A percentile compares a stretch with the other conserved stretches of the same genome.
Conservation (phyloP, 2,888 invertebrate genomes). For the Drosophila monieri region DNA sequence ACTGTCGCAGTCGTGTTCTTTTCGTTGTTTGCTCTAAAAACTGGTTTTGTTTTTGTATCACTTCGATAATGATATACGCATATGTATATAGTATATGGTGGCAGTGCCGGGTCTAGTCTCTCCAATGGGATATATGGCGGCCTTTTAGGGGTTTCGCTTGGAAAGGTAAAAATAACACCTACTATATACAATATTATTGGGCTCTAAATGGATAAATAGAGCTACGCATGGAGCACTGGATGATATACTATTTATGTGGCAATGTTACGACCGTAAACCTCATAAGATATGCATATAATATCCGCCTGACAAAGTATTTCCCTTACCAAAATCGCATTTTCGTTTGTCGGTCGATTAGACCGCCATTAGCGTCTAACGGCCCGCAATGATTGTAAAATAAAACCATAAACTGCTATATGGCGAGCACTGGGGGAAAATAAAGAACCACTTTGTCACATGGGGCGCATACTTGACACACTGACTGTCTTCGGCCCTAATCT, state of each 20-base stretch:
- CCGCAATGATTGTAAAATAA: constrained; percentile 46
- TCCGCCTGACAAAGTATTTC: constrained; percentile 26
- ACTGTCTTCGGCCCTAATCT: background rate
- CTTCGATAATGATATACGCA: constrained; percentile 1
- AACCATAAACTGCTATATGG: constrained; percentile 11
- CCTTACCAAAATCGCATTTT: constrained; percentile 24
- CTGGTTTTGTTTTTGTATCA: constrained; percentile 2
- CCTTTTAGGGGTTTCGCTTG: background rate
- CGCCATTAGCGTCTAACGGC: constrained; percentile 33
- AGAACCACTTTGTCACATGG: background rate
- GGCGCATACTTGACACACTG: constrained; percentile 14
- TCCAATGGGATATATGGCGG: background rate
- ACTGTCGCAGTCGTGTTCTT: background rate
- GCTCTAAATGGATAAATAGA: constrained; percentile 9
- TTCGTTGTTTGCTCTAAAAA: constrained; percentile 1
- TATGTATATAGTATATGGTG: background rate
- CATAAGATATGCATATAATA: constrained; percentile 39
- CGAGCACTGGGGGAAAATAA: constrained; percentile 2
- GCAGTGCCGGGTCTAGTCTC: background rate
- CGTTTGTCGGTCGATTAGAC: constrained; percentile 52
- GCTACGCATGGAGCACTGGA: background rate
- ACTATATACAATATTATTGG: constrained; percentile 3
- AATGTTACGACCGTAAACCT: constrained; percentile 8
- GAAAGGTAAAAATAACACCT: background rate
- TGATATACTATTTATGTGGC: constrained; percentile 23